Evolutionary conservation across 2,113 vertebrate species (phyloP), one percentile per base, ranked within the genome.

Genomic region (Podarcis cretensis): DNA sequence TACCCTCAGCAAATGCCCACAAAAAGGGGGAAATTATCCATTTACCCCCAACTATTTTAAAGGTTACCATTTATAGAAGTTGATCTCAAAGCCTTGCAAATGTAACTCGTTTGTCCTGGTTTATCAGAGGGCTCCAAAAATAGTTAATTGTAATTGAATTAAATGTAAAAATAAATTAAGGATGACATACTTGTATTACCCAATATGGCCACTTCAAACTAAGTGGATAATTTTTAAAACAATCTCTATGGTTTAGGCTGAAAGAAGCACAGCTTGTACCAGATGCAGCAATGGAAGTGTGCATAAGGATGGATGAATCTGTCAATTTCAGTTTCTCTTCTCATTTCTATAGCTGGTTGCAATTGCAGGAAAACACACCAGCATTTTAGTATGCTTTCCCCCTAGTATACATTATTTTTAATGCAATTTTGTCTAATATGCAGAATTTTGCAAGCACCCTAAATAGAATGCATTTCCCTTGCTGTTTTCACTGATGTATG

Each of bases 151-250:
- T 87, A 83, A 90, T 73, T 84, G 68, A 63, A 20, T 63, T 32
- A 83, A 63, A 71, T 71, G 48, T 78, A 77, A 78, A 90, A 83
- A 63, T 83, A 90, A 83, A 90, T 65, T 78, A 87, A 90, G n/a
- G 63, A 43, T 40, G 43, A 63, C 66, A 65, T 78, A 71, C 35
- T 83, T 71, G 74, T 37, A 77, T 54, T 86, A 75, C 23, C 81
- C 40, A 78, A 27, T 84, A 37, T 23, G 25, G 63, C 43, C 25
- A 8, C 27, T 83, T 10, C 69, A 69, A 77, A 40, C 66, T 68
- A 69, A 86, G 59, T 32, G 66, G 66, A 32, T 59, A 63, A 27
- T 78, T 77, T 80, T 57, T 43, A 35, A 77, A 83, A 77, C 40
- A 69, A 59, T 78, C 30, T 87, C 10, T 82, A 23, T 20, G 10